Evolutionary conservation across 2,888 invertebrate genomes (phyloP).

Genomic region (Nasonovia ribisnigri): DNA sequence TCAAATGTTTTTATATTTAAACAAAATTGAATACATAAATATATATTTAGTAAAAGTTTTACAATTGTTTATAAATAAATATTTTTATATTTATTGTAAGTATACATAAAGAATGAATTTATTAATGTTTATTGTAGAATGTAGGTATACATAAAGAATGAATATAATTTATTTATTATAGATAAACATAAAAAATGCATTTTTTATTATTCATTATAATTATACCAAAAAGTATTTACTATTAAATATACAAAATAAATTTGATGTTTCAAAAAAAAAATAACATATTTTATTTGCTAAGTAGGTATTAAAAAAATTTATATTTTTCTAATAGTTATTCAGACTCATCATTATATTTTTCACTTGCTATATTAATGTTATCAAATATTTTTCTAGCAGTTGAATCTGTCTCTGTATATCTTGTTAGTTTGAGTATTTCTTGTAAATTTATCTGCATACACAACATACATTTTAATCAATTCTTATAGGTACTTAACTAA

Average conservation of each 20-base stretch:
- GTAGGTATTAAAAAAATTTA: not conserved
- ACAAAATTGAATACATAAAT: not conserved
- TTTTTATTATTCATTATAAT: not conserved
- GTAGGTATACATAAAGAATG: not conserved
- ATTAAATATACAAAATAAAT: not conserved
- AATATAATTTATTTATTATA: too few relatives aligned
- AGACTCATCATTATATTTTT: conserved; percentile 17
- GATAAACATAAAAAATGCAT: not conserved
- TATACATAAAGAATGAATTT: not conserved
- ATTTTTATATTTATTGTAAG: not conserved
- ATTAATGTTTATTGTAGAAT: not conserved
- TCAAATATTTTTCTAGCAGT: conserved; percentile 28
- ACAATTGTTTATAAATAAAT: too few relatives aligned
- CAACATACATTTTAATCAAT: not conserved
- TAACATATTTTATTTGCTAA: not conserved
- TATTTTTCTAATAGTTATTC: not conserved
- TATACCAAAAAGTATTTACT: too few relatives aligned
- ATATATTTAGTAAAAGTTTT: not conserved
- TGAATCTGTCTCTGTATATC: conserved; percentile 24
- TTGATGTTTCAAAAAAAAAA: not conserved
- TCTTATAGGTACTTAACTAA: not conserved
- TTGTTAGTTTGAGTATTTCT: conserved; percentile 51
- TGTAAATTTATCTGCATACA: conserved; percentile 15
- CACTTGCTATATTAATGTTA: conserved; percentile 28
- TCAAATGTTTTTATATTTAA: not conserved